These are phyloP conservation scores for Minunthozetes semirufus DNA, from an alignment of 2,888 invertebrate species.

Conservation along the genomic window DNA sequence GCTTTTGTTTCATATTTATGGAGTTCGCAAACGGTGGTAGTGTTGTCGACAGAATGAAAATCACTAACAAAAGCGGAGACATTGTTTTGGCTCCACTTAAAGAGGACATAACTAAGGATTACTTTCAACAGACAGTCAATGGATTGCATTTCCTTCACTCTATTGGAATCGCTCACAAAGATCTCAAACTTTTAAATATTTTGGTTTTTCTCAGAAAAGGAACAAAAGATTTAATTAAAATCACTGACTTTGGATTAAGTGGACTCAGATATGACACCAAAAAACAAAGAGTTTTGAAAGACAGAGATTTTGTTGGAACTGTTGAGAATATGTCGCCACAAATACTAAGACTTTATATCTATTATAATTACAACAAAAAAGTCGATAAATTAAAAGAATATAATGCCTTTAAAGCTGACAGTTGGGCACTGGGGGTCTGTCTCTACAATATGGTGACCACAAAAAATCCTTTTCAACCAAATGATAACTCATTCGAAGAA, in stretches of 20 bases:
- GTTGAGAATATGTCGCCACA: too few species aligned
- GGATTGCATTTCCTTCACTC: neutral
- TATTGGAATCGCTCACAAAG: neutral
- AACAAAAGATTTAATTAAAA: neutral
- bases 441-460: too few species aligned
- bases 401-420: too few species aligned
- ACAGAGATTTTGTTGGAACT: neutral
- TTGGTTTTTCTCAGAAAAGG: neutral
- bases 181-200: neutral
- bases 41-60: neutral
- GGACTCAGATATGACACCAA: neutral
- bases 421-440: too few species aligned
- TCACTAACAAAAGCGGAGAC: neutral
- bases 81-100: neutral
- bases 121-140: neutral
- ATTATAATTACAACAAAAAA: too few species aligned
- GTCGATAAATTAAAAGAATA: too few species aligned
- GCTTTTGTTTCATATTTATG: neutral
- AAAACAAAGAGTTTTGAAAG: neutral
- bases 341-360: too few species aligned
- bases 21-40: neutral
- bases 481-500: too few species aligned
- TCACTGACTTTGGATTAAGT: conserved; percentile 3
- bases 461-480: too few species aligned
- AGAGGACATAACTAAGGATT: neutral